Base-by-base conservation (phyloP, 2,888 invertebrate genomes). In the Cyclophora albipunctata region DNA sequence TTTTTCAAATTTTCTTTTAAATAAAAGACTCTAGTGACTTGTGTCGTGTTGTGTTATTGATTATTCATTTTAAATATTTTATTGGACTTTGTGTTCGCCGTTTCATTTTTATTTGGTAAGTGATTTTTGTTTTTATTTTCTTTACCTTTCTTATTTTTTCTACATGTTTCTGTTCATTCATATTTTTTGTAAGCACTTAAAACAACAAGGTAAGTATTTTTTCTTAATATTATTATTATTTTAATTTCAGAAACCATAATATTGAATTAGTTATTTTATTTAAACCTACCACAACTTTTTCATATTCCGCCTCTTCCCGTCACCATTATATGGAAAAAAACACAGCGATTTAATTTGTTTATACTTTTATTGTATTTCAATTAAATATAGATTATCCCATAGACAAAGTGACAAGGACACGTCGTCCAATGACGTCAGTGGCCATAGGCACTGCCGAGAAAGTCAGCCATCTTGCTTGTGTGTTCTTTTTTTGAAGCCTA, bases 401-500 rank as follows among this genome's bases (percentile, higher is more conserved):
- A 84, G 81, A 71, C 71, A 69, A 77, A 69, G 61, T 64, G 61
- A 70, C 81, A 81, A 83, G 84, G 85, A 81, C 84, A 86, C 84
- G 82, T 83, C 81, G 79, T 77, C 72, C 78, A 60, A 80, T 88
- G 88, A 88, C 87, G 88, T 88, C 87, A 88, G 81, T 37, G 37
- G 71, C 73, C 71, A 80, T 86, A 87, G 84, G 78, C 73, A 86
- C 86, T 87, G 85, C 63, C 81, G 82, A 78, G 84, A 84, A 84
- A 84, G 83, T 80, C 87, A 66, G 88, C 88, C 88, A 88, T 88
- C 76, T 88, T 87, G 84, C 64, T 73, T 73, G 64, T 78, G 73
- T 83, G 73, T 72, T 82, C 81, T 82, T 87, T 87, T 81, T 83
- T 86, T 78, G 73, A 86, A 86, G 79, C 86, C 84, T 83, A 84